A percentile compares a stretch with the other conserved stretches of the same genome.
These are phyloP conservation scores for Conops quadrifasciatus DNA, from an alignment of 2,888 invertebrate species.

Conservation along the genomic window DNA sequence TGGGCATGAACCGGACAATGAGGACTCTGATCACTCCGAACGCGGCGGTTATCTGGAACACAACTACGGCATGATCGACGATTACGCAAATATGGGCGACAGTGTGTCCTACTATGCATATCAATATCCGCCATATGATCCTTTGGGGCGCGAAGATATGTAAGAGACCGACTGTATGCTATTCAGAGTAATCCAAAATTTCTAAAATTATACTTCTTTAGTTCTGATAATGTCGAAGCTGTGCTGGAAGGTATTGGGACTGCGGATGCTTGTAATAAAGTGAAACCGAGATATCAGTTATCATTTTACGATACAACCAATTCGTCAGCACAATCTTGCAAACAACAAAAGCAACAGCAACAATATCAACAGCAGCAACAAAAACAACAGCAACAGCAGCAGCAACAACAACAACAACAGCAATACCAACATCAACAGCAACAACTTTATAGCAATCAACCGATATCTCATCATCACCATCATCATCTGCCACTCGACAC, in stretches of 20 bases:
- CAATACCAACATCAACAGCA: slow-evolving; percentile 40
- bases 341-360: slow-evolving; percentile 35
- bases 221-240: slow-evolving; percentile 66
- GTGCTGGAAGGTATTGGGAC: slow-evolving; percentile 62
- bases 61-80: slow-evolving; percentile 65
- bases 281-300: slow-evolving; percentile 54
- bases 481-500: slow-evolving; percentile 56
- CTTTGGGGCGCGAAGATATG: slow-evolving; percentile 67
- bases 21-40: slow-evolving; percentile 76
- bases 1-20: slow-evolving; percentile 79
- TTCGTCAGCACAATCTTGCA: slow-evolving; percentile 50
- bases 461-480: slow-evolving; percentile 48
- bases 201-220: slow-evolving; percentile 45
- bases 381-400: slow-evolving; percentile 37
- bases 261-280: slow-evolving; percentile 46
- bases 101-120: slow-evolving; percentile 72
- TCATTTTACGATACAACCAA: slow-evolving; percentile 55
- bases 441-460: slow-evolving; percentile 58
- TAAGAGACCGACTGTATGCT: slow-evolving; percentile 44
- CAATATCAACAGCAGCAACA: slow-evolving; percentile 40
- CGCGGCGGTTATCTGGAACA: slow-evolving; percentile 73
- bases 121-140: slow-evolving; percentile 69
- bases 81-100: slow-evolving; percentile 66
- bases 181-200: neutral
- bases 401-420: slow-evolving; percentile 41